Conservation (phyloP, 2,888 invertebrate species). For the Bombyx huttoni region DNA sequence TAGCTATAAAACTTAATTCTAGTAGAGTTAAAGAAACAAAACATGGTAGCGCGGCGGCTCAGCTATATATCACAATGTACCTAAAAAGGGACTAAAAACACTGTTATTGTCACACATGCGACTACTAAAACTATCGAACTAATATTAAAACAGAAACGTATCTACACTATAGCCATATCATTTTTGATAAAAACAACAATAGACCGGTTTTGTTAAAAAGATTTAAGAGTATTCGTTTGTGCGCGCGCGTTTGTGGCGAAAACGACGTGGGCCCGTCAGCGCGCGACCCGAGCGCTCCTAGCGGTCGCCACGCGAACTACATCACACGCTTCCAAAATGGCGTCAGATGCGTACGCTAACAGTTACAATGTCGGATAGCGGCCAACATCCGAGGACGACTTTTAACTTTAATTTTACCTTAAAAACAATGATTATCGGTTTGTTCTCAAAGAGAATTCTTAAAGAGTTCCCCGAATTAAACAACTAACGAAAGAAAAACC, state of each 20-base stretch:
- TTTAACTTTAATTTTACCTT: slow-evolving; percentile 47
- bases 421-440: slow-evolving; percentile 31
- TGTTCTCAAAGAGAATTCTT: slow-evolving; percentile 49
- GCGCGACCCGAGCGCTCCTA: slow-evolving; percentile 1
- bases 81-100: slow-evolving; percentile 28
- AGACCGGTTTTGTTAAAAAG: no score
- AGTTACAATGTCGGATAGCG: not conserved
- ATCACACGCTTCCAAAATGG: not conserved
- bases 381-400: slow-evolving; percentile 26
- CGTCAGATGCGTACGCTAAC: not conserved
- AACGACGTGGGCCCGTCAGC: no score
- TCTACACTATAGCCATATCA: not conserved
- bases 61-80: slow-evolving; percentile 22
- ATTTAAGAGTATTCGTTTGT: not conserved
- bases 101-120: slow-evolving; percentile 61
- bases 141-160: slow-evolving; percentile 20
- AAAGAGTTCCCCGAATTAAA: no score
- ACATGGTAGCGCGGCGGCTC: slow-evolving; percentile 26
- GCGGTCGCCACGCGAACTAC: not conserved
- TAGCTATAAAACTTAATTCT: slow-evolving; percentile 57
- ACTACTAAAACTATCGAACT: slow-evolving; percentile 58
- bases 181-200: no score
- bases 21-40: slow-evolving; percentile 38
- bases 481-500: slow-evolving; percentile 56
- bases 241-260: not conserved